Evolutionary conservation across 2,797 vertebrate species (phyloP), one percentile per base, ranked within the genome.

Genomic region (Sebastes vulpes): DNA sequence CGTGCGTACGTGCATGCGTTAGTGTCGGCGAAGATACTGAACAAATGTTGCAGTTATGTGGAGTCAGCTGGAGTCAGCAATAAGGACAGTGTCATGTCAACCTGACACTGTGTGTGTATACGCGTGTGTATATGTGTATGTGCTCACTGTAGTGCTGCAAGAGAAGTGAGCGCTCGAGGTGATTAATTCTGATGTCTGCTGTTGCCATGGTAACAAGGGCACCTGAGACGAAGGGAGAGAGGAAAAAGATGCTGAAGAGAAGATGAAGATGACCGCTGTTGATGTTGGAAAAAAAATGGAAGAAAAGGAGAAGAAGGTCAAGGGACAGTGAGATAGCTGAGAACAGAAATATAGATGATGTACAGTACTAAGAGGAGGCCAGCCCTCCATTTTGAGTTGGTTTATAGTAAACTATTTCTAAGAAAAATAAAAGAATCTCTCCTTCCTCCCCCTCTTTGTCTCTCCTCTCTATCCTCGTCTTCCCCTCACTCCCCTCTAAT

Each of bases 131-230:
- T 48, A 10, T 50, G 31, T 48, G 54, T 50, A 26, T 48, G 54
- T 23, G 1, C 16, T 53, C 52, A 9, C 5, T 59, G 68, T 71
- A 38, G 68, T 38, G 35, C 71, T 81, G 73, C n/a, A 21, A 16
- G 38, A 71, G 65, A 72, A 58, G 5, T 5, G 64, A 61, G 71
- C 2, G 12, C 53, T 71, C 38, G 2, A 59, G 70, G 77, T 75
- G 79, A 89, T 82, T 89, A 64, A 83, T 85, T 81, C 65, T 63
- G 66, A 81, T 87, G 61, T 81, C 82, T 86, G 73, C 64, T 81
- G 94, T 95, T 94, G 79, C 93, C 87, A 91, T 85, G 89, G 93
- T 61, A 92, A 88, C 94, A 75, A 7, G 29, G 53, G 72, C 89
- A 92, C 92, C 88, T 82, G 69, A 74, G 80, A 70, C 26, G 35